These are phyloP conservation scores for Pyrgus malvae DNA, from an alignment of 2,888 invertebrate genomes.

Conservation along the genomic window DNA sequence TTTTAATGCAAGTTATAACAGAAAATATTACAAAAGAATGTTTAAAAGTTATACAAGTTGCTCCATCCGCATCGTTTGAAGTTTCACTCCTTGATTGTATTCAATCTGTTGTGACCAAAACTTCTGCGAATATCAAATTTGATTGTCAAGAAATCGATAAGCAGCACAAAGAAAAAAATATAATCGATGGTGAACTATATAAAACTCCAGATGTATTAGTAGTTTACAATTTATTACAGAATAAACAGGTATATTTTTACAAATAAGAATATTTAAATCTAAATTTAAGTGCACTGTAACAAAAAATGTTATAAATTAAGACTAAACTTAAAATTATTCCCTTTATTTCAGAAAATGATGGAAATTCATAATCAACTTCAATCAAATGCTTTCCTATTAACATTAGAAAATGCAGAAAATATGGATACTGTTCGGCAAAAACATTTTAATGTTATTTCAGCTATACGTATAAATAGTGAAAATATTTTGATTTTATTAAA, in stretches of 20 bases:
- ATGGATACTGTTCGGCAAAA: neutral
- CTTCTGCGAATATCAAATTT: neutral
- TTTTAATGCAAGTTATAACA: conserved; percentile 1
- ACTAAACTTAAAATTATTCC: too few species aligned
- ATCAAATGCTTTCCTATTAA: neutral
- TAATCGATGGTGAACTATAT: neutral
- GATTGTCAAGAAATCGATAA: neutral
- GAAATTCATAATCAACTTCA: neutral
- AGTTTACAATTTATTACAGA: neutral
- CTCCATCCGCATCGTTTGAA: neutral
- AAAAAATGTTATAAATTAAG: too few species aligned
- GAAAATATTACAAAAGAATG: conserved; percentile 1
- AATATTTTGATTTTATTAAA: neutral
- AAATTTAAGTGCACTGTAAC: too few species aligned
- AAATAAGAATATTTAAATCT: too few species aligned
- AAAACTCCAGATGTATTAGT: neutral
- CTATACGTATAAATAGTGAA: neutral
- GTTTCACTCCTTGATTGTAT: neutral
- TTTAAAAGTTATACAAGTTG: neutral
- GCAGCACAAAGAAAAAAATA: neutral
- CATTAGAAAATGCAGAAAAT: neutral
- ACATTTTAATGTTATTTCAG: neutral
- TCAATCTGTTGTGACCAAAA: neutral
- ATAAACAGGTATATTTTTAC: neutral
- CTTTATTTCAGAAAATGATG: conserved; percentile 12